Percentiles rank a stretch among this genome's conserved stretches.
These are phyloP conservation scores for Mycteria americana DNA, from an alignment of 2,797 vertebrate species.

Conservation along the genomic window DNA sequence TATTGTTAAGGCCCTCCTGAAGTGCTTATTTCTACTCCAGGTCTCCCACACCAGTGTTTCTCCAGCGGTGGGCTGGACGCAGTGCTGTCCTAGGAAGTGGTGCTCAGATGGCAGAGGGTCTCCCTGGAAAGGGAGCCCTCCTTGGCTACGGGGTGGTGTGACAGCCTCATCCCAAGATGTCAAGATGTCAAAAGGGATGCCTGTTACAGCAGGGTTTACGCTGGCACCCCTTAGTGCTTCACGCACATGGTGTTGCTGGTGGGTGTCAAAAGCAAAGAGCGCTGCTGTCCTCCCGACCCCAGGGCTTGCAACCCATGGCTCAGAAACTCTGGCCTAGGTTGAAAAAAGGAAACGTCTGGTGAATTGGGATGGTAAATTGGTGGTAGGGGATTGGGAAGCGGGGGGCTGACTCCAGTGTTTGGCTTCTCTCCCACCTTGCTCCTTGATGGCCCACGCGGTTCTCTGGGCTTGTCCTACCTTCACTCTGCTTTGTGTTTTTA, in stretches of 20 bases:
- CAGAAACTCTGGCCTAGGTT: background rate
- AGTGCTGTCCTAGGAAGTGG: background rate
- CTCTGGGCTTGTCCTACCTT: background rate
- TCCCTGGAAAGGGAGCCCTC: background rate
- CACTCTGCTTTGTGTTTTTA: background rate
- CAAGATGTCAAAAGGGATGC: rapidly evolving
- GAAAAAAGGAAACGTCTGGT: background rate
- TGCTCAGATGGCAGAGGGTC: background rate
- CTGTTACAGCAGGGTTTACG: rapidly evolving
- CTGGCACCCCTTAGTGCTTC: background rate
- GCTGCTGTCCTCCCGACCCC: background rate
- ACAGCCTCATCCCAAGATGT: rapidly evolving
- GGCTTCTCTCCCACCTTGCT: background rate
- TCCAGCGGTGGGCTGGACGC: background rate
- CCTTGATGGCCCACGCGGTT: background rate
- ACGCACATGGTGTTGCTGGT: background rate
- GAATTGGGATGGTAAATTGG: background rate
- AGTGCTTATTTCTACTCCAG: background rate
- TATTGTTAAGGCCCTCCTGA: background rate
- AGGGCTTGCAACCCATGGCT: background rate
- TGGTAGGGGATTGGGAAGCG: rapidly evolving
- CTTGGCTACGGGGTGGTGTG: rapidly evolving
- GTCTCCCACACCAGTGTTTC: background rate
- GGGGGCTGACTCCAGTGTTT: background rate
- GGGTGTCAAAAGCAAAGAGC: background rate